These are phyloP conservation scores for Microctenopoma stevenorrisi DNA, from an alignment of 2,797 vertebrate genomes.

Conservation along the genomic window DNA sequence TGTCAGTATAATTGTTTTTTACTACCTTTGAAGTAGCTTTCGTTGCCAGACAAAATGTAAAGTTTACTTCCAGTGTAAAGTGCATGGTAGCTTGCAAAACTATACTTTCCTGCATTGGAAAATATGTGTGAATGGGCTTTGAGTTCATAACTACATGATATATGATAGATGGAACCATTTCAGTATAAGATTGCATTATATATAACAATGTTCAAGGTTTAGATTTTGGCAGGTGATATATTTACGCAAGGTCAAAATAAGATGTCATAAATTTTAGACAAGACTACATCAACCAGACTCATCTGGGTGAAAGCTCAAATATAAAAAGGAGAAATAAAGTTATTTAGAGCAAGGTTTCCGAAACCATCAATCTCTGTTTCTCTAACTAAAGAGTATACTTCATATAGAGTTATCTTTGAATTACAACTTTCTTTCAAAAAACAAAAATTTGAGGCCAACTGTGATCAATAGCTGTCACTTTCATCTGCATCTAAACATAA, in stretches of 20 bases:
- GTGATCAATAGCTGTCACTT: neutral
- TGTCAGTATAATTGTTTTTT: too few relatives aligned
- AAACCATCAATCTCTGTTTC: neutral
- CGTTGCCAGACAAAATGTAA: too few relatives aligned
- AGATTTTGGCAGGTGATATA: neutral
- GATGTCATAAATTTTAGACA: slow-evolving; percentile 5
- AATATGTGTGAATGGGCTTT: neutral
- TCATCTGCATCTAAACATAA: neutral
- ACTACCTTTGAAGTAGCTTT: too few relatives aligned
- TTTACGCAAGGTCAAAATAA: slow-evolving; percentile 10
- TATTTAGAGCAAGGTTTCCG: neutral
- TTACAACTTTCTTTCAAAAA: neutral
- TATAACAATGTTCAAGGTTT: too few relatives aligned
- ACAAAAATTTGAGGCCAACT: slow-evolving; percentile 2
- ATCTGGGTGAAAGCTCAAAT: neutral
- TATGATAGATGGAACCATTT: neutral
- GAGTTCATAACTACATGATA: neutral
- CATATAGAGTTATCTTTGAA: neutral
- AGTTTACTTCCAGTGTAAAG: too few relatives aligned
- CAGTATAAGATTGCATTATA: neutral
- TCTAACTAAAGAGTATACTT: slow-evolving; percentile 10
- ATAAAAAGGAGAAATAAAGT: neutral
- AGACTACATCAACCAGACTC: neutral
- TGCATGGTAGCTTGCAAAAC: too few relatives aligned
- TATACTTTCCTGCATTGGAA: neutral